A percentile compares a stretch with the other conserved stretches of the same genome.
phyloP scores from a whole-genome alignment of 1,140 invertebrate species.

The Procambarus virginalis region DNA sequence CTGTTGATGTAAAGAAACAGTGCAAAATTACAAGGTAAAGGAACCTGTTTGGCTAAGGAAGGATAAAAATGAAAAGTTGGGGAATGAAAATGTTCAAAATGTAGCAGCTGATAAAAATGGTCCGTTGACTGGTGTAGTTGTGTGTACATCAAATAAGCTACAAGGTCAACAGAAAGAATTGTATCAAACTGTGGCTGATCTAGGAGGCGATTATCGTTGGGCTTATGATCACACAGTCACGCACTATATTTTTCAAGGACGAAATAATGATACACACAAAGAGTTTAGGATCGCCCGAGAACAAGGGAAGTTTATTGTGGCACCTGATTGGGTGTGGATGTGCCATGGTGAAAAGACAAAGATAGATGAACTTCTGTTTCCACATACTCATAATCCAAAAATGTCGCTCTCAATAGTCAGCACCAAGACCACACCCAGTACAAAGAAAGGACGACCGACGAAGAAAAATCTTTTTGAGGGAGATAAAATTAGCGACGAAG shows the following conservation, averaged over 20 bases:
- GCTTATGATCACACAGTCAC: constrained; percentile 73
- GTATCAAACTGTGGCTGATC: constrained; percentile 73
- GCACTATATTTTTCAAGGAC: constrained; percentile 75
- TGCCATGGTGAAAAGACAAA: constrained; percentile 74
- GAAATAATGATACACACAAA: constrained; percentile 74
- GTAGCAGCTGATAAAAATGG: constrained; percentile 60
- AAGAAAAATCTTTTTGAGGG: constrained; percentile 25
- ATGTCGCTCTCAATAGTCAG: constrained; percentile 69
- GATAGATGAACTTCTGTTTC: constrained; percentile 75
- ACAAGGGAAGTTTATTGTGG: constrained; percentile 75
- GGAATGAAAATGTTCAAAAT: not conserved
- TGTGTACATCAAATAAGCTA: constrained; percentile 74
- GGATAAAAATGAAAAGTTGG: not conserved
- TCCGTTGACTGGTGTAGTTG: constrained; percentile 74
- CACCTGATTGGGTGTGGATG: constrained; percentile 75
- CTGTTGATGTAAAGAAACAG: constrained; percentile 65
- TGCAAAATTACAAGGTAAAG: constrained; percentile 52
- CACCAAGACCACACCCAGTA: constrained; percentile 71
- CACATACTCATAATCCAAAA: constrained; percentile 75
- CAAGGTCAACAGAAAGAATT: constrained; percentile 73
- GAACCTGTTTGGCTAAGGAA: constrained; percentile 11
- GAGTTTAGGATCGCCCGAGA: constrained; percentile 74
- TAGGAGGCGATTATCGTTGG: constrained; percentile 76
- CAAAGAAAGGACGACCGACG: constrained; percentile 71
- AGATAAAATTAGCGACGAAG: not conserved